Evolutionary conservation across 2,113 vertebrate genomes (phyloP).

Genomic region (Plectropomus leopardus): DNA sequence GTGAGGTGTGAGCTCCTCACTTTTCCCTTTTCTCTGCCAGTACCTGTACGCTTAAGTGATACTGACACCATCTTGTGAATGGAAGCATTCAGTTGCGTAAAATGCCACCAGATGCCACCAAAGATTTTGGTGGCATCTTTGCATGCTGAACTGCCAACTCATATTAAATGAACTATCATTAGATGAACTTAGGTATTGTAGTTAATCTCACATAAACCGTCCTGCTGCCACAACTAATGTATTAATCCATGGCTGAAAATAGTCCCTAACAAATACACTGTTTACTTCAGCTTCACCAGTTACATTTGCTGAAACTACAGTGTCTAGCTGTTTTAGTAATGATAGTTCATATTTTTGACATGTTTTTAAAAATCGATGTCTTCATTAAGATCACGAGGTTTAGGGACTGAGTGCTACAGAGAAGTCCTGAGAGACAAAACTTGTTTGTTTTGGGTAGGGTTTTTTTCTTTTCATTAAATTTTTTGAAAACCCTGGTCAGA

Average conservation of each 20-base stretch:
- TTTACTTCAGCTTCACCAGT: not conserved
- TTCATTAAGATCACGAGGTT: not conserved
- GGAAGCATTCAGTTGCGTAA: too few species aligned
- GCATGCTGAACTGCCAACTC: too few species aligned
- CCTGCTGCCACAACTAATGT: not conserved
- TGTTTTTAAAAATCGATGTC: not conserved
- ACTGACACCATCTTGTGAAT: too few species aligned
- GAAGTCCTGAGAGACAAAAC: not conserved
- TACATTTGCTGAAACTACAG: not conserved
- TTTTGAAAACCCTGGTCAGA: not conserved
- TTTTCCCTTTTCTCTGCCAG: slow-evolving; percentile 12
- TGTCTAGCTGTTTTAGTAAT: not conserved
- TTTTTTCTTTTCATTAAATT: not conserved
- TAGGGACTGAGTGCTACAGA: not conserved
- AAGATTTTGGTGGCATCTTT: too few species aligned
- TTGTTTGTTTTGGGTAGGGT: not conserved
- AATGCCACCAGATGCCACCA: too few species aligned
- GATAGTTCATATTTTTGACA: not conserved
- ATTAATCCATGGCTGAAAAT: not conserved
- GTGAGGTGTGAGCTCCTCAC: not conserved
- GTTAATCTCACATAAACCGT: not conserved
- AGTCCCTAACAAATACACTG: not conserved
- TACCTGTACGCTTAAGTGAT: too few species aligned
- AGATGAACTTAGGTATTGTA: not conserved
- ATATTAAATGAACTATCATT: not conserved